phyloP scores from a whole-genome alignment of 2,113 vertebrate genomes.

The Rallus limicola region DNA sequence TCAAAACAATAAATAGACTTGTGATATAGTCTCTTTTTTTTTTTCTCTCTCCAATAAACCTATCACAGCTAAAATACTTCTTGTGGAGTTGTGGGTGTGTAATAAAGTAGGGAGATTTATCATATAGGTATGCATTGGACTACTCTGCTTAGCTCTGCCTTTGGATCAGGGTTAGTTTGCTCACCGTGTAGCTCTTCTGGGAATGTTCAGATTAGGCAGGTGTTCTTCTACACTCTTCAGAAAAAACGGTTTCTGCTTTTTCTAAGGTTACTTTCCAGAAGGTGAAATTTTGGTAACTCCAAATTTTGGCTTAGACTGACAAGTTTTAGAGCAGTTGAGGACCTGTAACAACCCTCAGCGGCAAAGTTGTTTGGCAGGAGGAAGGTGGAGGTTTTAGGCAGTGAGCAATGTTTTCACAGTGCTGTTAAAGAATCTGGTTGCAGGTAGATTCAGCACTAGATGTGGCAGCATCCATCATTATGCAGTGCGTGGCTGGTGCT shows the following conservation, averaged over 20 bases:
- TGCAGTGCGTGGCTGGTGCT: not conserved
- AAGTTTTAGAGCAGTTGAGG: not conserved
- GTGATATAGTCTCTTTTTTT: not conserved
- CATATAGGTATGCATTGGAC: not conserved
- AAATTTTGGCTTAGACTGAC: not conserved
- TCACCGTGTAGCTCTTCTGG: not conserved
- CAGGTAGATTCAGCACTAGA: not conserved
- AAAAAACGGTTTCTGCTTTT: not conserved
- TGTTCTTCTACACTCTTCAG: not conserved
- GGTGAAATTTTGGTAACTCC: not conserved
- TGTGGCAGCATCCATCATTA: not conserved
- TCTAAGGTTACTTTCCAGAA: not conserved
- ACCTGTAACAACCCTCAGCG: not conserved
- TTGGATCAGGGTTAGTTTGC: not conserved
- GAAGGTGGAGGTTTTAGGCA: not conserved
- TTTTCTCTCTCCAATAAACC: not conserved
- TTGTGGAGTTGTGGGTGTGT: not conserved
- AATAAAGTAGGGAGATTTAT: not conserved
- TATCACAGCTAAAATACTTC: not conserved
- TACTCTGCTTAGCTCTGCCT: not conserved
- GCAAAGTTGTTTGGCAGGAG: accelerated
- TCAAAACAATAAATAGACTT: conserved; percentile 9
- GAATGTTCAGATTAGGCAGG: not conserved
- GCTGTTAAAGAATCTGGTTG: not conserved
- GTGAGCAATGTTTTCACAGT: not conserved